These are phyloP conservation scores for Imbricaverruca yamaguchii DNA, from an alignment of 2,888 invertebrate species.

Conservation along the genomic window DNA sequence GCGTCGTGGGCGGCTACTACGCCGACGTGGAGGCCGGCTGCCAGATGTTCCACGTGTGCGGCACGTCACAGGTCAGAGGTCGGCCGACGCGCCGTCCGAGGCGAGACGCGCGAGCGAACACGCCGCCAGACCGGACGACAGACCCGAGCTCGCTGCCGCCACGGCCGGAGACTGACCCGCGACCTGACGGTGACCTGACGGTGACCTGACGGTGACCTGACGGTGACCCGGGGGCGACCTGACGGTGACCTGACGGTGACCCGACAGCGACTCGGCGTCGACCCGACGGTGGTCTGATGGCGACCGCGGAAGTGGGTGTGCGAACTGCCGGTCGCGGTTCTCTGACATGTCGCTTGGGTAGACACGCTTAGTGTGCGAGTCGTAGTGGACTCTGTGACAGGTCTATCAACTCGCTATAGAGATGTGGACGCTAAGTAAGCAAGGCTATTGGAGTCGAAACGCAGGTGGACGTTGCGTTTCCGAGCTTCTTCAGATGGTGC, in stretches of 20 bases:
- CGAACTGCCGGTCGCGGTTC: too few species aligned
- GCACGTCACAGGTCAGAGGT: conserved; percentile 31
- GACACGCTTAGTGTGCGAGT: too few species aligned
- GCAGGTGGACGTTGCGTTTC: too few species aligned
- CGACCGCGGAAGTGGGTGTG: too few species aligned
- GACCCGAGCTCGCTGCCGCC: background rate
- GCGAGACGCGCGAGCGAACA: background rate
- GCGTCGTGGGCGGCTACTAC: conserved; percentile 37
- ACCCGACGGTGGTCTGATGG: too few species aligned
- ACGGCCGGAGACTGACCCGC: background rate
- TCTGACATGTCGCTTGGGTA: too few species aligned
- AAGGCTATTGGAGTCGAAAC: too few species aligned
- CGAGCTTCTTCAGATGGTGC: too few species aligned
- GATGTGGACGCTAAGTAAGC: too few species aligned
- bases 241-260: background rate
- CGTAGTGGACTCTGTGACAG: too few species aligned
- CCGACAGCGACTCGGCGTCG: too few species aligned
- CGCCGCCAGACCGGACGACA: background rate
- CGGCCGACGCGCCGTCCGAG: background rate
- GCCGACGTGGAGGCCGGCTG: conserved; percentile 37
- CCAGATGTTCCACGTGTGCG: conserved; percentile 38
- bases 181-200: background rate
- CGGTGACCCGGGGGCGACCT: background rate
- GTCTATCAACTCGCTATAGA: too few species aligned
- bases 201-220: background rate